Base-by-base conservation (phyloP, 2,797 vertebrate species). In the Carduelis carduelis region DNA sequence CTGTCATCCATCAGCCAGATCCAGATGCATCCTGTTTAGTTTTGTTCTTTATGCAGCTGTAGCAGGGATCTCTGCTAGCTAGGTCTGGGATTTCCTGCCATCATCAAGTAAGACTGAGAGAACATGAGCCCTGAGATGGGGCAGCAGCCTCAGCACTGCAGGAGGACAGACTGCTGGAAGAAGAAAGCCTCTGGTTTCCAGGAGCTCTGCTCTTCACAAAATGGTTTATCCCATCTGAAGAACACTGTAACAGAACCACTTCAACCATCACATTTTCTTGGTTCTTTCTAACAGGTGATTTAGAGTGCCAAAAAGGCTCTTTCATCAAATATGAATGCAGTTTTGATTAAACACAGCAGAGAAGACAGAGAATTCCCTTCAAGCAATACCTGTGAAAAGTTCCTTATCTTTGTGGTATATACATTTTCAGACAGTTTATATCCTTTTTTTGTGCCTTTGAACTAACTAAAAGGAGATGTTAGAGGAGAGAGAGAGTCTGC, bases 1-100 rank as follows among this genome's bases (percentile, higher is more conserved):
- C 8, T 21, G 9, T 4, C 7, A 8, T 17, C 50, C 22, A 55
- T 13, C 20, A 64, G 41, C 4, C 23, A 41, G 20, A 0, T 6
- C 6, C 27, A 46, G 23, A 0, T 9, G 52, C 61, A 30, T 4
- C 3, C 12, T 17, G 5, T 9, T 70, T 19, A 41, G 8, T 30
- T 75, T 50, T 70, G 7, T 15, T 46, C 16, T 60, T 37, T 46
- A 14, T 65, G 43, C 27, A n/a, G 41, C 14, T 56, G 63, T 13
- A 30, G 6, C 0, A 1, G 41, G 39, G 17, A 21, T 50, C 34
- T 56, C 57, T 41, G 8, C 12, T 10, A 12, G 20, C 12, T 12
- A 16, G 23, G 17, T 35, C 2, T 61, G 47, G 24, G 22, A 14
- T 74, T 41, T 83, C 35, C 22, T 59, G 3, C 22, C 34, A 9